Base-by-base conservation (phyloP, 1,140 invertebrate genomes). In the Hypothenemus hampei region DNA sequence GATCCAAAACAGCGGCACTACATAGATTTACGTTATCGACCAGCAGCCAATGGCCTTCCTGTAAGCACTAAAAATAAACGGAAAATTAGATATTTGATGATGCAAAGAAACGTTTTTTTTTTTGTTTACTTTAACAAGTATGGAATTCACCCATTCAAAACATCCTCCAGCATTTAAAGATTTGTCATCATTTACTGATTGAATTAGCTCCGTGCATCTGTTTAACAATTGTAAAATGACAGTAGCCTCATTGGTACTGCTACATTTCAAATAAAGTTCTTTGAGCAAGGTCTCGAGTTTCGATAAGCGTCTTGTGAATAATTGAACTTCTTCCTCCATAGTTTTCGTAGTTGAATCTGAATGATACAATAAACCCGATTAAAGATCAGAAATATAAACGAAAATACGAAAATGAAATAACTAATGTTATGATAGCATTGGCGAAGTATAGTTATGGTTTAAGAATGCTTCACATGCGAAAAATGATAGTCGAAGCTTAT, bases 21-120 rank as follows among this genome's bases (percentile, higher is more conserved):
- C 96, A 98, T 19, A 97, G 81, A 76, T 99, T 99, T 0, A 95
- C 95, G 74, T 98, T 94, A 72, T 99, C 96, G 31, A 99, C 78
- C 7, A 98, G 74, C 5, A 98, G 72, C 95, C 95, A 98, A 26
- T 85, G 78, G 5, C 95, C 95, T 63, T 87, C 78, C 61, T 81
- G 75, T 47, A 97, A 73, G 61, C 90, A 91, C 79, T 82, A 59
- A 39, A 71, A 72, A 58, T 23, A 58, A 36, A 46, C n/a, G 4
- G 10, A 36, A 22, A 48, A 18, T 36, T 35, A 35, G 13, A 10
- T 50, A 7, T 50, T 37, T 37, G 4, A 16, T 8, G 13, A 37
- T 8, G 2, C 8, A 11, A 47, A 11, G 24, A 5, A 29, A 16
- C 7, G 18, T 15, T n/a, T n/a, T n/a, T n/a, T n/a, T n/a, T n/a